These are phyloP conservation scores for Drosophila picticornis DNA, from an alignment of 2,888 invertebrate genomes.

Conservation along the genomic window DNA sequence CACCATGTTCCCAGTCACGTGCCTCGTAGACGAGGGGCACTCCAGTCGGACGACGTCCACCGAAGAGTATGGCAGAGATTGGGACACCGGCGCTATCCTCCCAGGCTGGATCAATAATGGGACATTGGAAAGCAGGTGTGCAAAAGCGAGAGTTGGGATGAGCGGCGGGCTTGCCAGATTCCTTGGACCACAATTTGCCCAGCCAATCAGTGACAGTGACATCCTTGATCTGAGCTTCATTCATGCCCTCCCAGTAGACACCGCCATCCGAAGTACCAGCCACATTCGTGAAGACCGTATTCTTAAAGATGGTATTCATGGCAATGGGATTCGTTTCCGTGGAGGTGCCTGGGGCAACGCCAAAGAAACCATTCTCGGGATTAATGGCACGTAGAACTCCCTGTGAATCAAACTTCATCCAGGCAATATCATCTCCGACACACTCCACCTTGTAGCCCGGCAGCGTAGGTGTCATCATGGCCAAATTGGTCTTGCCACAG, in stretches of 20 bases:
- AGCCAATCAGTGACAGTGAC: constrained; percentile 92
- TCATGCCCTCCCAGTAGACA: constrained; percentile 99
- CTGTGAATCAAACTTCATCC: constrained; percentile 96
- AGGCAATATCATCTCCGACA: constrained; percentile 99
- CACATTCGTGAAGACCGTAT: constrained; percentile 99
- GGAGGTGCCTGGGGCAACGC: constrained; percentile 98
- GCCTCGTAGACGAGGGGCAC: constrained; percentile 98
- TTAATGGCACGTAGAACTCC: constrained; percentile 98
- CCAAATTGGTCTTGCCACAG: constrained; percentile 99
- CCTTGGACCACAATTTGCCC: constrained; percentile 90
- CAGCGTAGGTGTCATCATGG: constrained; percentile 98
- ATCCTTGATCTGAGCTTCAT: constrained; percentile 88
- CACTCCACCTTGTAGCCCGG: constrained; percentile 97
- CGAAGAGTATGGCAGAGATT: constrained; percentile 97
- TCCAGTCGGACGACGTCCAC: constrained; percentile 96
- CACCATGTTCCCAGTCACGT: constrained; percentile 97
- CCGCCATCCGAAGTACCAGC: constrained; percentile 98
- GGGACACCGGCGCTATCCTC: constrained; percentile 97
- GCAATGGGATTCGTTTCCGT: constrained; percentile 97
- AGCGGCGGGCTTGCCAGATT: constrained; percentile 91
- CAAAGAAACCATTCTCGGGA: constrained; percentile 99
- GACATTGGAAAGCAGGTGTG: constrained; percentile 97
- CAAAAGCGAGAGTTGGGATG: constrained; percentile 99
- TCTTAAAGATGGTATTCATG: constrained; percentile 95
- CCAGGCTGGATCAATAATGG: constrained; percentile 97